Percentiles rank a stretch among this genome's conserved stretches.
These are phyloP conservation scores for Epinephelus moara DNA, from an alignment of 2,113 vertebrate species.

Conservation along the genomic window DNA sequence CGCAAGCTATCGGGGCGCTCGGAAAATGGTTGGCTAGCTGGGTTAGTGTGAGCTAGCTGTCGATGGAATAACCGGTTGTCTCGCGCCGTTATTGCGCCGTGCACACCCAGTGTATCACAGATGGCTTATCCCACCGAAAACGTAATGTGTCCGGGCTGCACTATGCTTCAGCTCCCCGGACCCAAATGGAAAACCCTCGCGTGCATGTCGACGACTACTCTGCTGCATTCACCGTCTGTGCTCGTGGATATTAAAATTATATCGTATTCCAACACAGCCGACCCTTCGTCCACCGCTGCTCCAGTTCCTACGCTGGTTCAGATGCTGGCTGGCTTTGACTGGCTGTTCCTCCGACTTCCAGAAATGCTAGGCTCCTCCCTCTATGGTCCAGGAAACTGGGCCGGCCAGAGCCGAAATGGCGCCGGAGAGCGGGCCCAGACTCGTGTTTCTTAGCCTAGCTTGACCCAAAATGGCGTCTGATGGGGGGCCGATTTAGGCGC, in stretches of 20 bases:
- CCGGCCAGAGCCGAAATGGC: slow-evolving; percentile 77
- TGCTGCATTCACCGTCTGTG: slow-evolving; percentile 21
- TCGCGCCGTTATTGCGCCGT: slow-evolving; percentile 69
- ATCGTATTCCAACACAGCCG: slow-evolving; percentile 42
- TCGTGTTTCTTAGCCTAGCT: neutral
- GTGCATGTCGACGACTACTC: slow-evolving; percentile 53
- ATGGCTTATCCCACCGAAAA: slow-evolving; percentile 66
- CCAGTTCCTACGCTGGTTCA: slow-evolving; percentile 64
- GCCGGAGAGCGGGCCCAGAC: neutral
- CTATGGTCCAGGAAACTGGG: slow-evolving; percentile 77
- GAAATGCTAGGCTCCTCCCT: slow-evolving; percentile 83
- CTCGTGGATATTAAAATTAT: slow-evolving; percentile 28
- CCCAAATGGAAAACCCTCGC: slow-evolving; percentile 42
- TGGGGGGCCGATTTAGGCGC: slow-evolving; percentile 48
- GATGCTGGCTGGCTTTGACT: slow-evolving; percentile 80
- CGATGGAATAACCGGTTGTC: slow-evolving; percentile 62
- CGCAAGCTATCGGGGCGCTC: slow-evolving; percentile 58
- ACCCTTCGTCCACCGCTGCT: slow-evolving; percentile 68
- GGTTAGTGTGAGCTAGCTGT: slow-evolving; percentile 54
- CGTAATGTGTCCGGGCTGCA: slow-evolving; percentile 47
- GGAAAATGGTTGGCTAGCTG: slow-evolving; percentile 69
- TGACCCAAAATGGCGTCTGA: slow-evolving; percentile 82
- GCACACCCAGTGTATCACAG: slow-evolving; percentile 71
- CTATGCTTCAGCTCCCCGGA: slow-evolving; percentile 67
- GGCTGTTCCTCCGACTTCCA: slow-evolving; percentile 78